Evolutionary conservation across 2,113 vertebrate genomes (phyloP), one percentile per base, ranked within the genome.

Genomic region (Saimiri boliviensis): DNA sequence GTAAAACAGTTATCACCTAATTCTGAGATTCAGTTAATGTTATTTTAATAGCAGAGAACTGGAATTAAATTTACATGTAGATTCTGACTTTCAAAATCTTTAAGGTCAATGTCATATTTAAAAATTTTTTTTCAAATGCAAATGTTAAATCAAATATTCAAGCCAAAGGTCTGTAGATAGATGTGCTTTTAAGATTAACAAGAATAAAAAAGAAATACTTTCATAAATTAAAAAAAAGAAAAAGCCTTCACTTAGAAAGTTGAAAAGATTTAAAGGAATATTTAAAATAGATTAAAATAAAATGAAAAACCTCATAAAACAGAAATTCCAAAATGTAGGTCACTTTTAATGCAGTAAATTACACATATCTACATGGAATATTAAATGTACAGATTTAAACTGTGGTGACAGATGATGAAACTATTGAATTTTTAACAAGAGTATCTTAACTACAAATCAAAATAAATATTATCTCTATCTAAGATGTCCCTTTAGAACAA

Each of bases 91-190:
- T 97, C 95, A 97, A 97, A 98, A 97, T 97, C 91, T 91, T 98
- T 98, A 97, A 98, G 97, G 97, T 98, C 97, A 98, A 97, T 97
- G 97, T 88, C 47, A 42, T 93, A 97, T 94, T 95, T 96, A 98
- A 91, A 96, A n/a, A 81, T 77, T 86, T 95, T 96, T 96, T 96
- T 96, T 89, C 58, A 98, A 98, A 98, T 96, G 97, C 92, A 97
- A 98, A 98, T 98, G 97, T 85, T 92, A 95, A 92, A 96, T 92
- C 42, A 95, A 97, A 98, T 83, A 97, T 96, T 97, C 73, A 96
- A 98, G 83, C 42, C 71, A 95, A 97, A 97, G 81, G 23, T 93
- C 87, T 94, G 95, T 96, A 96, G 91, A 91, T 54, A 96, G 91
- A 96, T 98, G 92, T 97, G 91, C 87, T 98, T 97, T 95, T 82